A percentile compares a stretch with the other conserved stretches of the same genome.
These are phyloP conservation scores for Python bivittatus DNA, from an alignment of 2,113 vertebrate species.

Conservation along the genomic window DNA sequence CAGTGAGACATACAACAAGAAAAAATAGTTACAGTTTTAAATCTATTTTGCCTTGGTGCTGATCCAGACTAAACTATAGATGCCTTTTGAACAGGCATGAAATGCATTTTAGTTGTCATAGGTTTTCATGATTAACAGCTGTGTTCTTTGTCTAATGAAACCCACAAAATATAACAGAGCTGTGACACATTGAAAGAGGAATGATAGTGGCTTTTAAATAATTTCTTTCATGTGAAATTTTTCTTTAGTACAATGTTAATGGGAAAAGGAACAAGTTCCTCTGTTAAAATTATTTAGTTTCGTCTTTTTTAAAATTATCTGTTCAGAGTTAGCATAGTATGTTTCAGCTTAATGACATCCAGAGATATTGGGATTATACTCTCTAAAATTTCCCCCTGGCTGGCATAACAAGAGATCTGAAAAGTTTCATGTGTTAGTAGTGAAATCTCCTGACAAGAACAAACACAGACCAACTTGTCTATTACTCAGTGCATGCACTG, in stretches of 20 bases:
- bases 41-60: not conserved
- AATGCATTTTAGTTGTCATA: not conserved
- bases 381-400: not conserved
- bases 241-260: not conserved
- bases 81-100: not conserved
- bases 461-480: not conserved
- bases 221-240: not conserved
- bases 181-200: constrained; percentile 5
- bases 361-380: not conserved
- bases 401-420: not conserved
- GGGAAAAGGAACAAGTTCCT: not conserved
- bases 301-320: not conserved
- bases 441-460: not conserved
- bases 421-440: not conserved
- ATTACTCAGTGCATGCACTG: not conserved
- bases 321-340: constrained; percentile 9
- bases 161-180: constrained; percentile 14
- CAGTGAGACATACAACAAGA: not conserved
- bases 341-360: not conserved
- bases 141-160: constrained; percentile 3
- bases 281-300: not conserved
- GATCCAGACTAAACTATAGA: not conserved
- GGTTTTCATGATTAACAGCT: constrained; percentile 5
- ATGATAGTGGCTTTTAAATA: constrained; percentile 20
- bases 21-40: not conserved